These are phyloP conservation scores for Melanostigma gelatinosum DNA, from an alignment of 2,113 vertebrate genomes.

Conservation along the genomic window DNA sequence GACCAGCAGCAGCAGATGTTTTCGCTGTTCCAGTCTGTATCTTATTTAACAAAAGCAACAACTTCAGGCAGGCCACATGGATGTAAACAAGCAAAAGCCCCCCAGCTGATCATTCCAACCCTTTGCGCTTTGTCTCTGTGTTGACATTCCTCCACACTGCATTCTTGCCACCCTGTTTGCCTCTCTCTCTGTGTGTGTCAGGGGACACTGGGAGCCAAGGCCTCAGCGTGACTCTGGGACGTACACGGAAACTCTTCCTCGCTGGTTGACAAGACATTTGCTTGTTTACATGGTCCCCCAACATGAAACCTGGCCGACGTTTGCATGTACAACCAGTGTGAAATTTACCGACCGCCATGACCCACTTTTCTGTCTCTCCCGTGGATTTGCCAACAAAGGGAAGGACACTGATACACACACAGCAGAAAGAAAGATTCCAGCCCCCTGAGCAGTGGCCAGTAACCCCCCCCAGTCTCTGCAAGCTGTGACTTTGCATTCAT, in stretches of 20 bases:
- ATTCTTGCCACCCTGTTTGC: slow-evolving; percentile 38
- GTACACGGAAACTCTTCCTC: background rate
- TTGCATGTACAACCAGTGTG: background rate
- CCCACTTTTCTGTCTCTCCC: background rate
- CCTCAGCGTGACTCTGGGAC: slow-evolving; percentile 5
- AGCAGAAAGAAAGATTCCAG: background rate
- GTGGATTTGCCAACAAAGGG: background rate
- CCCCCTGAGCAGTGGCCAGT: background rate
- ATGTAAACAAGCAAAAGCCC: slow-evolving; percentile 41
- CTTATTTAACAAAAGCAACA: background rate
- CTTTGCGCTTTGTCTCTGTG: slow-evolving; percentile 47
- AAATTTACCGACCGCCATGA: background rate
- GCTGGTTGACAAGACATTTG: background rate
- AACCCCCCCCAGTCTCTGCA: slow-evolving; percentile 5
- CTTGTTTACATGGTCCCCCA: background rate
- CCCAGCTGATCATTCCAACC: slow-evolving; percentile 24
- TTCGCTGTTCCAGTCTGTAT: background rate
- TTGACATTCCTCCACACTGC: slow-evolving; percentile 55
- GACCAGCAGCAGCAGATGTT: background rate
- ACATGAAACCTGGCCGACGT: background rate
- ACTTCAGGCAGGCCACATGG: background rate
- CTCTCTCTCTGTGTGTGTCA: slow-evolving; percentile 9
- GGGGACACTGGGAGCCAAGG: slow-evolving; percentile 40
- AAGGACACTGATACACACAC: background rate
- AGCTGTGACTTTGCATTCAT: slow-evolving; percentile 33